These are phyloP conservation scores for Pampusana beccarii DNA, from an alignment of 2,113 vertebrate species.

Conservation along the genomic window DNA sequence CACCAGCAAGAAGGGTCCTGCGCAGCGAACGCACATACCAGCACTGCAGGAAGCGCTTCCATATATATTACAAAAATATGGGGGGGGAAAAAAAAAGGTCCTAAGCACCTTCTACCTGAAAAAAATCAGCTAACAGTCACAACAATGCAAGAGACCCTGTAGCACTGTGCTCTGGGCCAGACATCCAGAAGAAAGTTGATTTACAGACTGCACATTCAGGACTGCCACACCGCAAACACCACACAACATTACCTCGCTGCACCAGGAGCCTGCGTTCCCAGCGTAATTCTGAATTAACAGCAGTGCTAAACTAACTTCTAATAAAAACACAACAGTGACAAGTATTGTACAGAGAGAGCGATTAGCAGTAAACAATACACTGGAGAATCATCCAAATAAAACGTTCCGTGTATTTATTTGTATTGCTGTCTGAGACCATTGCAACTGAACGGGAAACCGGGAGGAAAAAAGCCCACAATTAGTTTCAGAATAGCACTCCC, in stretches of 20 bases:
- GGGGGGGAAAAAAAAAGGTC: background rate
- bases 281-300: background rate
- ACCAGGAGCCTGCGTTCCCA: background rate
- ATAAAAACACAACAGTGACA: constrained; percentile 8
- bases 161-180: background rate
- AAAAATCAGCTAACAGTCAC: background rate
- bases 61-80: background rate
- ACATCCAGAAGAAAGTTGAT: background rate
- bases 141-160: background rate
- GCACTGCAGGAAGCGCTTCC: background rate
- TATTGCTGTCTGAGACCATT: background rate
- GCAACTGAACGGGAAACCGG: constrained; percentile 8
- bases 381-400: background rate
- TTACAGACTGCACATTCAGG: background rate
- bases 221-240: background rate
- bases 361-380: constrained; percentile 38
- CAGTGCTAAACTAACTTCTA: background rate
- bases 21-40: accelerated
- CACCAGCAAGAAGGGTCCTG: background rate
- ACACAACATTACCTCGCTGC: background rate
- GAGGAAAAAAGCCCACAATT: constrained; percentile 36
- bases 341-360: background rate
- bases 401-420: constrained; percentile 1
- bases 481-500: constrained; percentile 30
- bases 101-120: background rate